Percentiles rank a stretch among this genome's conserved stretches.
Conservation (phyloP, 2,888 invertebrate genomes). For the Merodon equestris region DNA sequence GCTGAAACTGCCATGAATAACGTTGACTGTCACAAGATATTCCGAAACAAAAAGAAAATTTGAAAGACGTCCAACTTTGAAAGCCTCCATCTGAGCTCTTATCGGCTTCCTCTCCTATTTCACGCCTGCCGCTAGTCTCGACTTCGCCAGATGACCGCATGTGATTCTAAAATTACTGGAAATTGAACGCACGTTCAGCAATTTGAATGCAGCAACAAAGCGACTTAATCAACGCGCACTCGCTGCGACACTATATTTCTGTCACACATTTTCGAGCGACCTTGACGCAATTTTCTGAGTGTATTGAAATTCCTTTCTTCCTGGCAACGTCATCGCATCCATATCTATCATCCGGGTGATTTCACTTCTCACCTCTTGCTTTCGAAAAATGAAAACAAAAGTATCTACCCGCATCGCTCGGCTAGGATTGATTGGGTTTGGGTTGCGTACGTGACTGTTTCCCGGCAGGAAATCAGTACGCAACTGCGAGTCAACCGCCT, state of each 20-base stretch:
- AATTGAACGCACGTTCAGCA: constrained; percentile 3
- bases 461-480: constrained; percentile 17
- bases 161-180: too few species aligned
- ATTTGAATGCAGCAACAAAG: neutral
- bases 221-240: neutral
- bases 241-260: too few species aligned
- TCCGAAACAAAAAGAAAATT: too few species aligned
- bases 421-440: neutral
- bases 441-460: constrained; percentile 46
- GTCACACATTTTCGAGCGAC: constrained; percentile 7
- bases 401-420: too few species aligned
- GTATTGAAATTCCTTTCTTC: constrained; percentile 1
- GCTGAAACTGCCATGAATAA: too few species aligned
- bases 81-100: too few species aligned
- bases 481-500: constrained; percentile 32
- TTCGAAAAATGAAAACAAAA: too few species aligned
- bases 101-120: too few species aligned
- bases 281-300: constrained; percentile 2
- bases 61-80: too few species aligned
- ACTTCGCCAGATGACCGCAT: too few species aligned
- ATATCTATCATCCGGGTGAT: constrained; percentile 26
- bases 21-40: too few species aligned
- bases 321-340: constrained; percentile 12
- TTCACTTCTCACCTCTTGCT: constrained; percentile 10
- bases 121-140: too few species aligned